Evolutionary conservation across 2,113 vertebrate species (phyloP), one percentile per base, ranked within the genome.

Genomic region (Poecile atricapillus): DNA sequence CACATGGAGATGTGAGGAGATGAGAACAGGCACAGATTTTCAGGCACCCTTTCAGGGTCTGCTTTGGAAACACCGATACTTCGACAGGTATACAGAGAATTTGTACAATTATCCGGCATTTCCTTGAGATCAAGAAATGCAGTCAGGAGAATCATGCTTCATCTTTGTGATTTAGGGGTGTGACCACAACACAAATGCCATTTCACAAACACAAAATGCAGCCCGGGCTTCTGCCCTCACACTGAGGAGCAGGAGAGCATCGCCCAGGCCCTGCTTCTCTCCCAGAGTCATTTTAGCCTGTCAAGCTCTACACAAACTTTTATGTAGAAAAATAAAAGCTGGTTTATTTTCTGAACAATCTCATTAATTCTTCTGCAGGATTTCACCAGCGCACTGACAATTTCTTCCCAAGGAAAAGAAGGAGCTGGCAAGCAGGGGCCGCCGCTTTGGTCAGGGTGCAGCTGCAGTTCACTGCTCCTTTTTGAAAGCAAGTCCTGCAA

Each of bases 401-500:
- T 63, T 55, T 83, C 80, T 86, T 95, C 30, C 39, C 25, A 22
- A 76, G 58, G 39, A 76, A 69, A 50, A 68, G 62, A 55, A 81
- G 28, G 58, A 44, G 13, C n/a, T 79, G 59, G 76, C 19, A 46
- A 59, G n/a, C 35, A 47, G 75, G 83, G 83, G 88, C 50, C 16
- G 12, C 23, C 0, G 4, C 60, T 59, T 50, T 4, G 39, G 64
- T 71, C 60, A 86, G 75, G 44, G 83, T 83, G 55, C 52, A 73
- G 73, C 56, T 63, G 73, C 85, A 92, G 76, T 86, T 96, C 93
- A 90, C 69, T 83, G 88, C 58, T 83, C 64, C 56, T 85, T 94
- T 91, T 35, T 23, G 44, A 93, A 93, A 95, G 46, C 27, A 4
- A 56, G 41, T 86, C 64, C 56, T 88, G 59, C 60, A 96, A 87